Percentiles rank a stretch among this genome's conserved stretches.
Conservation (phyloP, 2,113 vertebrate genomes). For the Lycocorax pyrrhopterus region DNA sequence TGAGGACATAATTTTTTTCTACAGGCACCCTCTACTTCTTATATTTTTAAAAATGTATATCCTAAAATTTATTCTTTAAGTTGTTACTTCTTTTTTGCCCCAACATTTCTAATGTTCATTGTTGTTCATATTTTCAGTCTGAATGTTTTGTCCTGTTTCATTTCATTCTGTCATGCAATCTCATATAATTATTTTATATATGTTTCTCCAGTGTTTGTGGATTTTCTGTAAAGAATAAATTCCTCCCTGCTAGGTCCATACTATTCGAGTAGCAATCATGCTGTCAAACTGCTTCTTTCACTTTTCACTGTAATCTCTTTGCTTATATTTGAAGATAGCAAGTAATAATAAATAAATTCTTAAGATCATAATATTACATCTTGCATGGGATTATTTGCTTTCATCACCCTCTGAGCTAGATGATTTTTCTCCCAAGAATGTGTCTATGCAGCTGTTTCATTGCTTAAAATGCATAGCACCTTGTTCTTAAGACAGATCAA, state of each 20-base stretch:
- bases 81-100: not conserved
- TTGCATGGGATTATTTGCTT: not conserved
- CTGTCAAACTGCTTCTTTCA: not conserved
- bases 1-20: not conserved
- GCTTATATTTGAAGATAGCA: not conserved
- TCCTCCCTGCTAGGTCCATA: not conserved
- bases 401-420: not conserved
- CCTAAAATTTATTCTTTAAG: not conserved
- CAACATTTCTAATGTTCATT: not conserved
- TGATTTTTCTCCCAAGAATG: not conserved
- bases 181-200: not conserved
- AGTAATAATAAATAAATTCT: not conserved
- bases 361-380: not conserved
- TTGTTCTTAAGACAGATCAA: not conserved
- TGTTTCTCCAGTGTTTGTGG: not conserved
- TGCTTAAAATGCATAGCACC: not conserved
- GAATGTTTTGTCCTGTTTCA: not conserved
- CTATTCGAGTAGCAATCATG: not conserved
- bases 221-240: not conserved
- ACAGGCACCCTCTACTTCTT: not conserved
- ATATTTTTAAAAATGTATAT: not conserved
- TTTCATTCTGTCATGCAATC: not conserved
- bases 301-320: not conserved
- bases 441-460: not conserved
- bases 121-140: not conserved